A percentile compares a stretch with the other conserved stretches of the same genome.
phyloP scores from a whole-genome alignment of 2,797 vertebrate species.

The Huso huso region DNA sequence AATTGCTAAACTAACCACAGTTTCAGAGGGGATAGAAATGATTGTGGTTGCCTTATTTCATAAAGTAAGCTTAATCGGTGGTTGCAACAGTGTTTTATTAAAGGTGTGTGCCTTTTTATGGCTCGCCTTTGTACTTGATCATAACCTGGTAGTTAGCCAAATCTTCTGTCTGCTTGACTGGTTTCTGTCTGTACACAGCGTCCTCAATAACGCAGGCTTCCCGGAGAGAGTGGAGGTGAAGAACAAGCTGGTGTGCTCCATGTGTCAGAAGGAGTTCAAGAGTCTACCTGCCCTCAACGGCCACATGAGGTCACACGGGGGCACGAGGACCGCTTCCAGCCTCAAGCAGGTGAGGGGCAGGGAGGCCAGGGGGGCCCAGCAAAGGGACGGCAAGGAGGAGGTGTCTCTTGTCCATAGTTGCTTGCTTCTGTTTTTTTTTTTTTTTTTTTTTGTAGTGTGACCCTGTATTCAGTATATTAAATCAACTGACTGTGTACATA shows the following conservation, averaged over 20 bases:
- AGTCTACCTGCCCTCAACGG: slow-evolving; percentile 88
- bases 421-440: too few relatives aligned
- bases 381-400: too few relatives aligned
- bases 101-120: neutral
- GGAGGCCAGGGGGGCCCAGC: too few relatives aligned
- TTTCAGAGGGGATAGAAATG: too few relatives aligned
- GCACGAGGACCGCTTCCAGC: slow-evolving; percentile 61
- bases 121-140: neutral
- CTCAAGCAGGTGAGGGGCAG: slow-evolving; percentile 58
- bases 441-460: too few relatives aligned
- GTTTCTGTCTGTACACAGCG: slow-evolving; percentile 28
- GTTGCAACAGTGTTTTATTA: too few relatives aligned
- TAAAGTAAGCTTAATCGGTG: too few relatives aligned
- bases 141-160: neutral
- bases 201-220: slow-evolving; percentile 48
- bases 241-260: slow-evolving; percentile 68
- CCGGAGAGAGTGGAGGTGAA: slow-evolving; percentile 53
- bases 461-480: too few relatives aligned
- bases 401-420: too few relatives aligned
- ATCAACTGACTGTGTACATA: too few relatives aligned
- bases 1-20: too few relatives aligned
- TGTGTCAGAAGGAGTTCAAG: slow-evolving; percentile 83
- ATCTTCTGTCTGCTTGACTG: neutral
- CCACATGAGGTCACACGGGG: slow-evolving; percentile 85
- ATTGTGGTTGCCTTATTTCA: too few relatives aligned